These are phyloP conservation scores for Coreoperca whiteheadi DNA, from an alignment of 2,113 vertebrate genomes.

Conservation along the genomic window DNA sequence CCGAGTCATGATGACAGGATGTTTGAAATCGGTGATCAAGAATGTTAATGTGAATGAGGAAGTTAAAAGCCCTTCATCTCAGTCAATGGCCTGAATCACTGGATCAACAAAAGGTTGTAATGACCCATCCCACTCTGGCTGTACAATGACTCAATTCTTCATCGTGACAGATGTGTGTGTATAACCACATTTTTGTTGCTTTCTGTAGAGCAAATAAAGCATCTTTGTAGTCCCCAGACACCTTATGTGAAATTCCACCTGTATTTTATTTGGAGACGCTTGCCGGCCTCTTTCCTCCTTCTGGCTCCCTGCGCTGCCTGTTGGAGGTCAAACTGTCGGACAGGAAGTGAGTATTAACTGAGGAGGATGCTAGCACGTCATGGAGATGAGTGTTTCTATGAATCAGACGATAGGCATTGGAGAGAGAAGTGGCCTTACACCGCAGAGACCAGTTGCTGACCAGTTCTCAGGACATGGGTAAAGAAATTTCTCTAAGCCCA, in stretches of 20 bases:
- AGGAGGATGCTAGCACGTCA: slow-evolving; percentile 44
- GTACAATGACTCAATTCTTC: slow-evolving; percentile 36
- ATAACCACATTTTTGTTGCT: slow-evolving; percentile 33
- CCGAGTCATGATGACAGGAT: neutral
- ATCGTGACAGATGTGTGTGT: slow-evolving; percentile 3
- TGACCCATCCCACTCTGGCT: slow-evolving; percentile 2
- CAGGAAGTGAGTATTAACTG: slow-evolving; percentile 71
- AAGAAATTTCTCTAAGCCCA: slow-evolving; percentile 32
- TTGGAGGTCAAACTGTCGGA: slow-evolving; percentile 52
- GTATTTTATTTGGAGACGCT: slow-evolving; percentile 56
- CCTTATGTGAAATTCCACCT: slow-evolving; percentile 45
- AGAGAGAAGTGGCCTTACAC: slow-evolving; percentile 29
- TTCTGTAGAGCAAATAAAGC: slow-evolving; percentile 31
- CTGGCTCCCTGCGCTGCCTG: slow-evolving; percentile 23
- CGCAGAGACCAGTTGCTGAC: slow-evolving; percentile 44
- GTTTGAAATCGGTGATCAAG: neutral
- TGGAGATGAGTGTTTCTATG: slow-evolving; percentile 59
- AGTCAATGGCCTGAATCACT: slow-evolving; percentile 41
- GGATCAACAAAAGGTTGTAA: slow-evolving; percentile 18
- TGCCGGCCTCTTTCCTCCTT: slow-evolving; percentile 20
- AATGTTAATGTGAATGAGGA: slow-evolving; percentile 20
- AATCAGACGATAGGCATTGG: slow-evolving; percentile 58
- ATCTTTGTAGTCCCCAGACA: slow-evolving; percentile 23
- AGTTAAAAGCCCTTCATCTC: slow-evolving; percentile 31
- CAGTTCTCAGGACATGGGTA: slow-evolving; percentile 56